Evolutionary conservation across 1,140 invertebrate species (phyloP).

Genomic region (Tetramorium simillimum): DNA sequence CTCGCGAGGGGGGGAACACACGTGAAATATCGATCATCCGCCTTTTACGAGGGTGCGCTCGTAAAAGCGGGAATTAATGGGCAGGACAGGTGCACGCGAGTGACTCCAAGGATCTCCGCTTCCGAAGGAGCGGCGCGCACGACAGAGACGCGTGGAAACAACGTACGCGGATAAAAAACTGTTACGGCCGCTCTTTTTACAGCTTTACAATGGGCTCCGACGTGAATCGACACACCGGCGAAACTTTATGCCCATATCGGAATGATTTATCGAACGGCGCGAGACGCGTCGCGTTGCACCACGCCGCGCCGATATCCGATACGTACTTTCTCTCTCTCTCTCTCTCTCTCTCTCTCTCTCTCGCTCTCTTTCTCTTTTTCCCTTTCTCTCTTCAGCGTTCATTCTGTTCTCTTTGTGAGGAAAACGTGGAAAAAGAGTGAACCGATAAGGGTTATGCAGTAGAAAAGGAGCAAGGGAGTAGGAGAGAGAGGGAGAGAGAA

Average conservation of each 20-base stretch:
- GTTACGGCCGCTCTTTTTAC: slow-evolving; percentile 38
- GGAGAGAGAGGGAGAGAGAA: neutral
- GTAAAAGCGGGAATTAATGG: slow-evolving; percentile 56
- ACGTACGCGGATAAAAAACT: slow-evolving; percentile 34
- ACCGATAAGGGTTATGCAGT: slow-evolving; percentile 35
- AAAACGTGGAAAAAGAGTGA: slow-evolving; percentile 44
- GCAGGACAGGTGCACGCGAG: slow-evolving; percentile 49
- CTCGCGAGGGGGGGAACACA: neutral
- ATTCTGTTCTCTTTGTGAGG: slow-evolving; percentile 31
- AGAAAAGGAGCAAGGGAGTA: slow-evolving; percentile 1
- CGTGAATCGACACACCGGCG: slow-evolving; percentile 45
- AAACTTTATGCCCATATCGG: slow-evolving; percentile 63
- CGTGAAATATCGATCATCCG: slow-evolving; percentile 39
- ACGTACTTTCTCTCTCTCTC: neutral
- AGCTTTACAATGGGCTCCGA: slow-evolving; percentile 44
- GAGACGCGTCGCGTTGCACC: slow-evolving; percentile 23
- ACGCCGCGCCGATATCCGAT: slow-evolving; percentile 57
- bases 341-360: neutral
- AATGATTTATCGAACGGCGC: slow-evolving; percentile 58
- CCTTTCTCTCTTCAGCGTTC: neutral
- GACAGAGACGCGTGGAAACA: slow-evolving; percentile 18
- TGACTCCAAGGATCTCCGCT: slow-evolving; percentile 38
- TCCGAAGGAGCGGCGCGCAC: slow-evolving; percentile 16
- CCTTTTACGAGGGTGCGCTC: slow-evolving; percentile 46
- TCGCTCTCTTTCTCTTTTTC: neutral